Evolutionary conservation across 2,113 vertebrate genomes (phyloP), one percentile per base, ranked within the genome.

Genomic region (Leptosomus discolor): DNA sequence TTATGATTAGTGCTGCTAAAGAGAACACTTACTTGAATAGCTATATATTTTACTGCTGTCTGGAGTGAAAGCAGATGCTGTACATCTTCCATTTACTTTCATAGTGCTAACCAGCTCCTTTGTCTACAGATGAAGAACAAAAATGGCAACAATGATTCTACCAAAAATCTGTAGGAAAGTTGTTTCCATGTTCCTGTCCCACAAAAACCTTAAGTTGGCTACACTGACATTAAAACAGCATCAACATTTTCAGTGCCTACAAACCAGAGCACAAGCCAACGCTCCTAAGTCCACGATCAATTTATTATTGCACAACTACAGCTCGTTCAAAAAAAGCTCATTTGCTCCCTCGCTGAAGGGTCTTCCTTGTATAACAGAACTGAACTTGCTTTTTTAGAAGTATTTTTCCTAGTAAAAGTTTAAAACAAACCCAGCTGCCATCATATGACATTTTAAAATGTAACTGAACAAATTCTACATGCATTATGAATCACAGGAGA

Each of bases 61-160:
- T 18, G 96, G 97, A 67, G 98, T 98, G 90, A 99, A 99, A 2
- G 98, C 97, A 19, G 98, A 98, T 30, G 98, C 98, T 37, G 96
- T 78, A 83, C 98, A 96, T 9, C 97, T 96, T 23, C 99, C 99
- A 71, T 99, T 99, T 32, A 99, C 96, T 95, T 99, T 99, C 99
- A 99, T 97, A 53, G 98, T 99, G 67, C 97, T 92, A 9, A 99
- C 97, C 75, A 99, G 98, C 78, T 99, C 99, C 91, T 98, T 99
- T 2, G 99, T 99, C 99, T 99, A 94, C 57, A 97, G 77, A 57
- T 22, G 83, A 95, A 93, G 50, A 92, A 85, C 50, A 94, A 90
- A n/a, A 94, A 64, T 7, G 43, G 56, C 77, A 41, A 85, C 64
- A 71, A 48, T n/a, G 21, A 93, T 60, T 60, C 45, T 65, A 68